Evolutionary conservation across 2,888 invertebrate genomes (phyloP).

Genomic region (Drosophila prolongata): DNA sequence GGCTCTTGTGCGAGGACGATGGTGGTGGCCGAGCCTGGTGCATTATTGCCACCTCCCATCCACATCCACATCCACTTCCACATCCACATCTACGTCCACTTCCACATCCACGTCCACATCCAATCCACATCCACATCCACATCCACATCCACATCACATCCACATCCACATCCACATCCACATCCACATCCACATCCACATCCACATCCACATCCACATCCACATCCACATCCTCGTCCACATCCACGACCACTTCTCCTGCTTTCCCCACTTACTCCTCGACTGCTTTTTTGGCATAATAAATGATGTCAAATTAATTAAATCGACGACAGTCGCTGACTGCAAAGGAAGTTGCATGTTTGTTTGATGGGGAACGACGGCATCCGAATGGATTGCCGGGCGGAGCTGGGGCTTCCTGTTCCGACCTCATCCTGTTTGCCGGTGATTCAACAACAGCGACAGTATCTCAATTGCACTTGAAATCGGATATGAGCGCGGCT

Average conservation of each 20-base stretch:
- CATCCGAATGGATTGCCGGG: constrained; percentile 1
- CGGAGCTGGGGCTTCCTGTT: constrained; percentile 2
- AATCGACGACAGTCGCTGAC: constrained; percentile 57
- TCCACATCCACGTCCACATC: constrained; percentile 29
- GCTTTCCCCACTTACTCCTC: neutral
- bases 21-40: constrained; percentile 3
- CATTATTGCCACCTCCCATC: constrained; percentile 40
- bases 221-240: constrained; percentile 18
- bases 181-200: constrained; percentile 16
- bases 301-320: constrained; percentile 78
- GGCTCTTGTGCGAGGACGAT: constrained; percentile 21
- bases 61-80: constrained; percentile 10
- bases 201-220: constrained; percentile 7
- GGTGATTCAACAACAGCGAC: neutral
- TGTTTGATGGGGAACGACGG: constrained; percentile 15
- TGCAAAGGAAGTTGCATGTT: constrained; percentile 40
- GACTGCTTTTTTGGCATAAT: constrained; percentile 65
- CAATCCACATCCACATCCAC: constrained; percentile 29
- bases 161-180: constrained; percentile 14
- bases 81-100: no score
- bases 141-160: constrained; percentile 40
- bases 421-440: constrained; percentile 6
- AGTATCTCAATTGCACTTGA: constrained; percentile 46
- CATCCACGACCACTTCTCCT: constrained; percentile 20
- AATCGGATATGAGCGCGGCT: constrained; percentile 32